phyloP scores from a whole-genome alignment of 2,888 invertebrate species.

The Exocentrus adspersus region DNA sequence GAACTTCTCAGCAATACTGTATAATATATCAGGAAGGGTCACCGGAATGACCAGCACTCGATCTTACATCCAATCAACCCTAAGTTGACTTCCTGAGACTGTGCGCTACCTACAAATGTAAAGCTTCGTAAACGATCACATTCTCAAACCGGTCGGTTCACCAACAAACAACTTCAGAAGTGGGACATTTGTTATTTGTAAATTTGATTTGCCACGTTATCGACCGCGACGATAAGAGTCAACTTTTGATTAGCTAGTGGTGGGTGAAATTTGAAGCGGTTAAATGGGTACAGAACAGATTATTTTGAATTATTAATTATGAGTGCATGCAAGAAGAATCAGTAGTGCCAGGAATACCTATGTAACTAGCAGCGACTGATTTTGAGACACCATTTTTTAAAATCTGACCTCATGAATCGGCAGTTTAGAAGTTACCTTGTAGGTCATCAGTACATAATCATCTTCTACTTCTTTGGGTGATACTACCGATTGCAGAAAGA shows the following conservation, averaged over 20 bases:
- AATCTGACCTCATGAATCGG: too few species aligned
- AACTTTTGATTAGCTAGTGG: slow-evolving; percentile 46
- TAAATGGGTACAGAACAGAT: too few species aligned
- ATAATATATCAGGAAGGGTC: slow-evolving; percentile 58
- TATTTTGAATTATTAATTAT: too few species aligned
- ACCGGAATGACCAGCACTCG: slow-evolving; percentile 58
- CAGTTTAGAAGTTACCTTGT: too few species aligned
- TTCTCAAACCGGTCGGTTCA: slow-evolving; percentile 52
- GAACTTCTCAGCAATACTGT: slow-evolving; percentile 34
- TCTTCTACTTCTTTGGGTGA: too few species aligned
- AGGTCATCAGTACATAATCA: too few species aligned
- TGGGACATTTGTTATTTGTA: slow-evolving; percentile 61
- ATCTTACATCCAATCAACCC: slow-evolving; percentile 49
- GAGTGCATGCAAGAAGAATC: too few species aligned
- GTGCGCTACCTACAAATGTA: slow-evolving; percentile 39
- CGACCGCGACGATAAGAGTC: slow-evolving; percentile 46
- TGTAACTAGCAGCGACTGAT: too few species aligned
- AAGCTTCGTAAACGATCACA: slow-evolving; percentile 46
- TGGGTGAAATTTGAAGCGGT: background rate
- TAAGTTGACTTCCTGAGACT: slow-evolving; percentile 40
- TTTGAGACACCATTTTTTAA: too few species aligned
- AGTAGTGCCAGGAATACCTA: too few species aligned
- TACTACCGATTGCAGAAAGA: too few species aligned
- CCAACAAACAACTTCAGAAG: slow-evolving; percentile 60
- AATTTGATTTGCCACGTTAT: slow-evolving; percentile 54